Base-by-base conservation (phyloP, 2,888 invertebrate genomes). In the Phymatocera aterrima region DNA sequence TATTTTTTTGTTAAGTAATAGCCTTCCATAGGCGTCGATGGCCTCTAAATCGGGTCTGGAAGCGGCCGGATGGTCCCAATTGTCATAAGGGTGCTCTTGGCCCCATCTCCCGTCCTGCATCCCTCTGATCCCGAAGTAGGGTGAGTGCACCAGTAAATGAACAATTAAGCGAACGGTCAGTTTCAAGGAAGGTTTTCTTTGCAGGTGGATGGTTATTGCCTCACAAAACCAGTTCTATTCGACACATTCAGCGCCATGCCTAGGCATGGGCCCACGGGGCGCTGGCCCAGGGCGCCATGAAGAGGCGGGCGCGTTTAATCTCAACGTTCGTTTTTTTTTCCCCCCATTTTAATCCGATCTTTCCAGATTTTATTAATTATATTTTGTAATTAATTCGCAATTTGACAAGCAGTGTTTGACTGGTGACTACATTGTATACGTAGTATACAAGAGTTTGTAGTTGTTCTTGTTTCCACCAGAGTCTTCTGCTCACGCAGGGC, bases 221-320 rank as follows among this genome's bases (percentile, higher is more conserved):
- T n/a, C n/a, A n/a, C n/a, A n/a, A n/a, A n/a, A n/a, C n/a, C n/a
- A n/a, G n/a, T n/a, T n/a, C n/a, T n/a, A n/a, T n/a, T n/a, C n/a
- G n/a, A n/a, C n/a, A 48, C 18, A 48, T 10, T n/a, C 57, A 57
- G 57, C 57, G 57, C 57, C 57, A 24, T 57, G 57, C 57, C 57
- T 57, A 57, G 57, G 57, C 57, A 57, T 57, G 57, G 57, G 57
- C 57, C 57, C 57, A 57, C 57, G 57, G 57, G 57, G 57, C 57
- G 28, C 57, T 21, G 57, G 57, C 57, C 57, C 57, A 18, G 57
- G 24, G 57, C 57, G 57, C 57, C 57, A 57, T 57, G 21, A 57
- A 10, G 57, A 57, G 57, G 57, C 21, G 57, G 57, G 57, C 57
- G 57, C 57, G 5, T 24, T 57, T 57, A 21, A 24, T 5, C 57